A percentile compares a stretch with the other conserved stretches of the same genome.
phyloP scores from a whole-genome alignment of 2,113 vertebrate genomes.

The Podarcis raffonei region DNA sequence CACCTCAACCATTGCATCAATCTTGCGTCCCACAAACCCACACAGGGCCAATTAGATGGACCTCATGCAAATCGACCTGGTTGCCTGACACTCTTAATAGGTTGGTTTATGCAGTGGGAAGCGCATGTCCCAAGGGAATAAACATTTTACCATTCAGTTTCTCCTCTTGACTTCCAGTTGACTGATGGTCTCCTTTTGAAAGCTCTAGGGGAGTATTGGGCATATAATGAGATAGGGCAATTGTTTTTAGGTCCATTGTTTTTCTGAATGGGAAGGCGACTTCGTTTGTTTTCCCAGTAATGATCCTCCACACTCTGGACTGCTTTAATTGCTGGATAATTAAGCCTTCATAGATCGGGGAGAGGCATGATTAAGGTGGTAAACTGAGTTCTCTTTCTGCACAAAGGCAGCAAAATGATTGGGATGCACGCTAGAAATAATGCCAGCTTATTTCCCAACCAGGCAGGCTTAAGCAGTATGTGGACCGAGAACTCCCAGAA shows the following conservation, averaged over 20 bases:
- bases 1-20: neutral
- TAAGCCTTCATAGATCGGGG: neutral
- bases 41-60: neutral
- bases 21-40: neutral
- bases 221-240: neutral
- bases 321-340: conserved; percentile 9
- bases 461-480: too few relatives aligned
- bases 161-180: neutral
- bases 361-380: neutral
- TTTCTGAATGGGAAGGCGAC: neutral
- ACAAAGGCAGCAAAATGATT: neutral
- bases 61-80: neutral
- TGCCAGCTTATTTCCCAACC: neutral
- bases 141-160: neutral
- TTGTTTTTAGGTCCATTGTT: neutral
- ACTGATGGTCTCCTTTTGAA: neutral
- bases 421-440: neutral
- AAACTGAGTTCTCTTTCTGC: neutral
- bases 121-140: neutral
- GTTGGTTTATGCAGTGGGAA: neutral
- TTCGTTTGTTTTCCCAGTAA: neutral
- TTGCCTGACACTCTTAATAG: neutral
- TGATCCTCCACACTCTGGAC: neutral
- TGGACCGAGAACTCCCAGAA: too few relatives aligned
- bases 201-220: neutral